These are phyloP conservation scores for Acanthococcus lagerstroemiae DNA, from an alignment of 2,888 invertebrate species.

Conservation along the genomic window DNA sequence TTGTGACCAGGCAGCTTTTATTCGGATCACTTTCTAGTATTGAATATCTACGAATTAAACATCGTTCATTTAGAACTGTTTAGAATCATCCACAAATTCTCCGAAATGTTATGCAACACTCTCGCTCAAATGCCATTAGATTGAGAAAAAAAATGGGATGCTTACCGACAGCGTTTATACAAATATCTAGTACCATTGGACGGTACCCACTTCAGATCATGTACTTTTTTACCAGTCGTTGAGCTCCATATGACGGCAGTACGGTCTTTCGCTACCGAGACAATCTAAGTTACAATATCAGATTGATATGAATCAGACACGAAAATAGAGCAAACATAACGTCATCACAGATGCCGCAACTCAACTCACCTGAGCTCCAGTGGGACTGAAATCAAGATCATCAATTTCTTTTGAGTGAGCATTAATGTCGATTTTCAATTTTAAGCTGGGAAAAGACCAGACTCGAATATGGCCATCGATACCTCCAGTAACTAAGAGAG, in stretches of 20 bases:
- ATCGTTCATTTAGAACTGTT: background rate
- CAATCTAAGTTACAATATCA: no score
- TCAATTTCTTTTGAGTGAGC: conserved; percentile 87
- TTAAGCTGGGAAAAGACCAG: conserved; percentile 79
- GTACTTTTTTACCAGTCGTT: conserved; percentile 46
- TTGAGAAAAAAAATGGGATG: conserved; percentile 18
- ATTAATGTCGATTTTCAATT: conserved; percentile 52
- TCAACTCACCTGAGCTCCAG: conserved; percentile 47
- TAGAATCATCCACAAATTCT: no score
- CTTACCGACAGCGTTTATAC: conserved; percentile 67
- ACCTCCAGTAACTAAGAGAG: conserved; percentile 81
- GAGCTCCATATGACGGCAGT: conserved; percentile 71
- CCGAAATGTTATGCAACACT: no score
- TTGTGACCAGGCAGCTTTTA: conserved; percentile 59
- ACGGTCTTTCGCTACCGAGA: conserved; percentile 81
- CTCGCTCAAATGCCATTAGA: no score
- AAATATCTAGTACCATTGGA: conserved; percentile 69
- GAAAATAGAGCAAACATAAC: background rate
- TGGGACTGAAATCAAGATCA: conserved; percentile 81
- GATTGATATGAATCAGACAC: no score
- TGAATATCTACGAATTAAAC: conserved; percentile 50
- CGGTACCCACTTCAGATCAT: conserved; percentile 63
- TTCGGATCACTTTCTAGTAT: conserved; percentile 56
- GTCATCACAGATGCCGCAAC: background rate
- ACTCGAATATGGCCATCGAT: conserved; percentile 76